Base-by-base conservation (phyloP, 2,888 invertebrate species). In the Andrena marginata region DNA sequence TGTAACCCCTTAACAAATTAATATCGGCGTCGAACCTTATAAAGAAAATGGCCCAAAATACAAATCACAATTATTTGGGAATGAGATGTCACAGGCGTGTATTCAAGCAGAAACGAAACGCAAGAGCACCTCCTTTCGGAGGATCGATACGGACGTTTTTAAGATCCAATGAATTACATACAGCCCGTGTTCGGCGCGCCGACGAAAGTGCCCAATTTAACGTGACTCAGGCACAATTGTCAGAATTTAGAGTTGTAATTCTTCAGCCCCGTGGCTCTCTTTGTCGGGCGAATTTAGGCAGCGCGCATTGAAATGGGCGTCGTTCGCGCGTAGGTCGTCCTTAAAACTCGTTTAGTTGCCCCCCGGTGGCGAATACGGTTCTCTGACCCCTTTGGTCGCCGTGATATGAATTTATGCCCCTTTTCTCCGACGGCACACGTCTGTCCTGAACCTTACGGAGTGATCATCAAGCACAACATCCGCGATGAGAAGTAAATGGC, bases 171-270 rank as follows among this genome's bases (percentile, higher is more conserved):
- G 59, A 75, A 75, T 76, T 76, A 64, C 4, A 42, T 23, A 48
- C 60, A 62, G 35, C 49, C 31, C 49, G 26, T 64, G 64, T 20
- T 74, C 49, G 35, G n/a, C 13, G 10, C 48, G 29, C 20, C 64
- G 6, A 33, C 33, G 29, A 23, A 48, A 56, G 48, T 68, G 56
- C 4, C 67, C 62, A 86, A 79, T 85, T 79, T 56, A 67, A 54
- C 85, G 74, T 71, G 70, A 75, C 76, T 65, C 80, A 73, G 69
- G 26, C 51, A 33, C 71, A 79, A 84, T 79, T 79, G 82, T 74
- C 68, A 26, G 76, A 79, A 71, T 68, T 79, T 33, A 68, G 51
- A 63, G 76, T 77, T 79, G 85, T 85, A 85, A 87, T 86, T 80
- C 74, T 68, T 76, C 72, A 73, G 67, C 51, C 67, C 35, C 67